A percentile compares a stretch with the other conserved stretches of the same genome.
These are phyloP conservation scores for Rhinogobius similis DNA, from an alignment of 2,113 vertebrate species.

Conservation along the genomic window DNA sequence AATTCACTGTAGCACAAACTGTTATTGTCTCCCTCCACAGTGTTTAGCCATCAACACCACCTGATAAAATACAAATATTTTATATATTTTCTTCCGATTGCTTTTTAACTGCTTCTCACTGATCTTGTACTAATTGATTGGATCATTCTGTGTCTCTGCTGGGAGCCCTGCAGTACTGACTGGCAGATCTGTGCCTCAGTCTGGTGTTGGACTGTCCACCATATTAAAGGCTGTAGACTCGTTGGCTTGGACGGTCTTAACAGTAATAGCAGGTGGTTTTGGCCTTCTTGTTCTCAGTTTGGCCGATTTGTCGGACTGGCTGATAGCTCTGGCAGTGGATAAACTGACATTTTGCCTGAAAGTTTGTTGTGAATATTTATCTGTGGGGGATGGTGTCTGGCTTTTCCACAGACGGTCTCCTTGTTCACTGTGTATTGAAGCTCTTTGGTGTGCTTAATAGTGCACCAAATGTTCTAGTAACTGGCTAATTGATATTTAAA, in stretches of 20 bases:
- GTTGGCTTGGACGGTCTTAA: conserved; percentile 45
- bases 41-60: neutral
- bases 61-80: neutral
- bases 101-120: neutral
- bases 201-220: conserved; percentile 45
- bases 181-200: conserved; percentile 40
- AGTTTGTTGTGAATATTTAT: conserved; percentile 49
- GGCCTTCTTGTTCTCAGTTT: conserved; percentile 55
- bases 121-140: neutral
- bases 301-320: conserved; percentile 36
- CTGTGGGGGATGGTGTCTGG: conserved; percentile 39
- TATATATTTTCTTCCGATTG: neutral
- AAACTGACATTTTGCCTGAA: conserved; percentile 51
- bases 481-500: conserved; percentile 48
- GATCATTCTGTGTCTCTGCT: conserved; percentile 23
- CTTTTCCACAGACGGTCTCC: conserved; percentile 37
- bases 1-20: no score
- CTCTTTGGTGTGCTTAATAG: conserved; percentile 25
- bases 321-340: conserved; percentile 32
- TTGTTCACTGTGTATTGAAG: conserved; percentile 36
- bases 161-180: conserved; percentile 28
- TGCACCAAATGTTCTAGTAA: conserved; percentile 45
- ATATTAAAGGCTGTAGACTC: conserved; percentile 43
- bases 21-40: no score
- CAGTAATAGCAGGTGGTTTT: conserved; percentile 61